Percentiles rank a stretch among this genome's conserved stretches.
Evolutionary conservation across 2,888 invertebrate species (phyloP).

Genomic region (Halictus ligatus): DNA sequence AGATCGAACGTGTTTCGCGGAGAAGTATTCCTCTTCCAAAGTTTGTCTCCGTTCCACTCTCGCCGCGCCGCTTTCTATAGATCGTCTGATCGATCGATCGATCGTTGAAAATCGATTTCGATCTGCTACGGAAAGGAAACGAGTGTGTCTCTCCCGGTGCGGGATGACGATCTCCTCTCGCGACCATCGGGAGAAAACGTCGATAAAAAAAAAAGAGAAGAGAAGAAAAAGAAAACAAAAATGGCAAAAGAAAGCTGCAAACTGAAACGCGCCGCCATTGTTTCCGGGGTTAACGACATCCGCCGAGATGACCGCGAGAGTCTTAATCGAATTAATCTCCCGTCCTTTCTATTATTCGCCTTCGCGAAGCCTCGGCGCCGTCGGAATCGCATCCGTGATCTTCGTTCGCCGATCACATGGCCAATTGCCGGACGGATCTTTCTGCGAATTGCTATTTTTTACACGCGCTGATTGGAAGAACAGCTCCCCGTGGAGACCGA

Average conservation of each 20-base stretch:
- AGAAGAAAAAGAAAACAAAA: not conserved
- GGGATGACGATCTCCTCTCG: not conserved
- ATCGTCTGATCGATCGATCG: not conserved
- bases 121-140: not conserved
- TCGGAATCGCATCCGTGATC: not conserved
- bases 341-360: not conserved
- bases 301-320: not conserved
- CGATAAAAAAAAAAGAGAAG: not conserved
- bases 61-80: not conserved
- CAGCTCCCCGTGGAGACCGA: too few relatives aligned
- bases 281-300: constrained; percentile 30
- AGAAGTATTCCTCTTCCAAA: not conserved
- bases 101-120: constrained; percentile 7
- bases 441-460: not conserved
- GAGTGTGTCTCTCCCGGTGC: not conserved
- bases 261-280: constrained; percentile 44
- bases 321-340: not conserved
- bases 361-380: not conserved
- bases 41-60: not conserved
- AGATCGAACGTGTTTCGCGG: constrained; percentile 3
- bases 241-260: not conserved
- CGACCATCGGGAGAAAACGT: not conserved
- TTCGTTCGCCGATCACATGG: not conserved
- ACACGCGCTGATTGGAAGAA: too few relatives aligned
- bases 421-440: not conserved